phyloP scores from a whole-genome alignment of 2,888 invertebrate species.

The Drosophila kambysellisi region DNA sequence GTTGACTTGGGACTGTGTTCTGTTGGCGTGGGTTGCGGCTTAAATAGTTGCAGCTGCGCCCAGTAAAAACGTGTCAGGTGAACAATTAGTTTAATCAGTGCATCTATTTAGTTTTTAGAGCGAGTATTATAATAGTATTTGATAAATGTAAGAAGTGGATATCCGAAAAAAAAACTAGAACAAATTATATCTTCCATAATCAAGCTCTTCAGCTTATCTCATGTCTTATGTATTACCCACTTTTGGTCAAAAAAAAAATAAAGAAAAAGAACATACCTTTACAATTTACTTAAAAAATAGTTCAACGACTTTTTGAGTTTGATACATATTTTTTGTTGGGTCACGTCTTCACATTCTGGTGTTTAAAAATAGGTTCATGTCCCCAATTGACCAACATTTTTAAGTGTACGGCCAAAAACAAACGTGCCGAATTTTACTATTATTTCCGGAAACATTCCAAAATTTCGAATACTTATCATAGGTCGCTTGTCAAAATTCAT shows the following conservation, averaged over 20 bases:
- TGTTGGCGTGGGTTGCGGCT: conserved; percentile 17
- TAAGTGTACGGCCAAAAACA: background rate
- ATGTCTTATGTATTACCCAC: background rate
- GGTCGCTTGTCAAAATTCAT: conserved; percentile 3
- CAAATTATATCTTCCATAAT: background rate
- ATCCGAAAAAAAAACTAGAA: background rate
- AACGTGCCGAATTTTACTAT: conserved; percentile 34
- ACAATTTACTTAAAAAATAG: conserved; percentile 10
- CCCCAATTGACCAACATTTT: conserved; percentile 7
- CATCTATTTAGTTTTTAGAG: background rate
- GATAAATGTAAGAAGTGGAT: conserved; percentile 6
- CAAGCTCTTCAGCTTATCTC: background rate
- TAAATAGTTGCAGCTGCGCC: conserved; percentile 43
- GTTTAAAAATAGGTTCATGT: conserved; percentile 10
- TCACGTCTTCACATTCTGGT: conserved; percentile 42
- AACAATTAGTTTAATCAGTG: conserved; percentile 27
- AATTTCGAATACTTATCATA: background rate
- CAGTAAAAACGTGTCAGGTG: conserved; percentile 29
- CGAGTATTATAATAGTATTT: conserved; percentile 10
- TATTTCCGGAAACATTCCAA: conserved; percentile 8
- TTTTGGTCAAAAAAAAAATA: background rate
- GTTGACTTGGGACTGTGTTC: conserved; percentile 33
- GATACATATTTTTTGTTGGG: background rate
- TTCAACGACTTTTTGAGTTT: conserved; percentile 42
- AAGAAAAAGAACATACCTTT: background rate